These are phyloP conservation scores for Ceuthmochares aereus DNA, from an alignment of 2,113 vertebrate species.

Conservation along the genomic window DNA sequence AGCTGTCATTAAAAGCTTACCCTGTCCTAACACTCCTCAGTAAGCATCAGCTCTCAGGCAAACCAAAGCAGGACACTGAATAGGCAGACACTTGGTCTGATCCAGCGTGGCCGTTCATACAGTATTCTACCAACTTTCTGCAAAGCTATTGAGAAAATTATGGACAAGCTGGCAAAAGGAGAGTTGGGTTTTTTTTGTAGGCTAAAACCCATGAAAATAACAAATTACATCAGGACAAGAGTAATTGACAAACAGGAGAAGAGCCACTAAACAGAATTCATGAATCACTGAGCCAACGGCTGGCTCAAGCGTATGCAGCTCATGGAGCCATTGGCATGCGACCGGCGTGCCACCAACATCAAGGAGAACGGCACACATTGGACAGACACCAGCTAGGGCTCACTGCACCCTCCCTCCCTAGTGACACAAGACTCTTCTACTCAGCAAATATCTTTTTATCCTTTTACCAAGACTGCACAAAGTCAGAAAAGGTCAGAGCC, in stretches of 20 bases:
- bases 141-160: fast-evolving
- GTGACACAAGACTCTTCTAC: fast-evolving
- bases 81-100: neutral
- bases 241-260: neutral
- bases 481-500: neutral
- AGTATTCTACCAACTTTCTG: neutral
- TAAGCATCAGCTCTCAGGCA: neutral
- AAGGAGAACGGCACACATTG: fast-evolving
- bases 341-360: fast-evolving
- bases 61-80: neutral
- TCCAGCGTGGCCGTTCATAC: fast-evolving
- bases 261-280: neutral
- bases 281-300: fast-evolving
- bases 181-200: fast-evolving
- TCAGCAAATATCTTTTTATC: fast-evolving
- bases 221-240: neutral
- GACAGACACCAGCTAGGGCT: neutral
- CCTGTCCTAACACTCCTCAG: neutral
- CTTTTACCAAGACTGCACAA: neutral
- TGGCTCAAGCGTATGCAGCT: neutral
- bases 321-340: fast-evolving
- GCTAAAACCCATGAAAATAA: neutral
- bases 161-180: neutral
- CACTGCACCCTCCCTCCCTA: no score
- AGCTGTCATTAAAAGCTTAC: neutral